Base-by-base conservation (phyloP, 2,113 vertebrate species). In the Poeciliopsis prolifica region DNA sequence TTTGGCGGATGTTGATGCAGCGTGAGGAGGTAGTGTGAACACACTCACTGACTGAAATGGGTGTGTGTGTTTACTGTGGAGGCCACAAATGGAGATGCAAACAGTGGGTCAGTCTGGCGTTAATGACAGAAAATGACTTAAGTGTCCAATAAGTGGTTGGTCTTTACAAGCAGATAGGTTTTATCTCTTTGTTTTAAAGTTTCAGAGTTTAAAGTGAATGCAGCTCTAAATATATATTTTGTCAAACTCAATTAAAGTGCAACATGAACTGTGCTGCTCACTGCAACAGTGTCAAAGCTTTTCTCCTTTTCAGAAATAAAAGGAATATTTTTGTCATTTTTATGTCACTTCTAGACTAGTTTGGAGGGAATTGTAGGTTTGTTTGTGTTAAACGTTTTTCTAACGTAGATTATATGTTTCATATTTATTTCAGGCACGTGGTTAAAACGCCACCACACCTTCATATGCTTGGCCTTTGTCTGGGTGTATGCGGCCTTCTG, bases 401-500 rank as follows among this genome's bases (percentile, higher is more conserved):
- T 70, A 30, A 40, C 35, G 3, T 9, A 17, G 5, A 15, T 68
- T 19, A 14, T 42, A 29, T 15, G 0, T 40, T 40, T 33, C 24
- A 10, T 24, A 68, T 29, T 29, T 26, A 17, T 63, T 17, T 3
- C 85, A 99, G 97, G 97, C 74, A 95, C 95, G 26, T 98, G 97
- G 97, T 93, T 98, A 61, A 97, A 97, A 88, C 96, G 97, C 69
- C 95, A 94, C 2, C 97, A 99, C 10, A 93, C 94, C 28, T 96
- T 97, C 87, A 89, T 96, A 81, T 95, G 94, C 77, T 75, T 98
- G 91, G 91, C 81, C 5, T 88, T 96, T 66, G 95, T 96, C 68
- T 98, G 97, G 97, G 71, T 90, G 72, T 98, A 98, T 69, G 96
- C 96, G 3, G 92, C 82, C 0, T 98, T 98, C 86, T 98, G 97